These are phyloP conservation scores for Mormyrus lacerda DNA, from an alignment of 2,113 vertebrate genomes.

Conservation along the genomic window DNA sequence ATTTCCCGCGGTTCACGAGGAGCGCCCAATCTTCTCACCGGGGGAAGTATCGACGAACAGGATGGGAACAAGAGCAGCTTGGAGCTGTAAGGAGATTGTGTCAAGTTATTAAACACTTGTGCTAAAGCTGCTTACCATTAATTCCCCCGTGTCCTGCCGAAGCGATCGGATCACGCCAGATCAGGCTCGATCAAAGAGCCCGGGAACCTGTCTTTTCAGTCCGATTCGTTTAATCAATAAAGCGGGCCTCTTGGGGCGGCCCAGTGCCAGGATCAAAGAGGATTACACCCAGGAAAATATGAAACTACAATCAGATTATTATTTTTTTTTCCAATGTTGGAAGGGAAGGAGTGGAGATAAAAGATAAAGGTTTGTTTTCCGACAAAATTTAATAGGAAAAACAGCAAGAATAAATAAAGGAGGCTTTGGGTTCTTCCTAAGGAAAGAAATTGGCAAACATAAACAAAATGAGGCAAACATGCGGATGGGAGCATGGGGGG, in stretches of 20 bases:
- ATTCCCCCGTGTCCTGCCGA: slow-evolving; percentile 75
- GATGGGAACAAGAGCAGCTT: slow-evolving; percentile 72
- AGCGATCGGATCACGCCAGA: slow-evolving; percentile 80
- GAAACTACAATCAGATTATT: slow-evolving; percentile 48
- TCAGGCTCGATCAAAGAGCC: slow-evolving; percentile 79
- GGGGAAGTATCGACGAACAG: slow-evolving; percentile 55
- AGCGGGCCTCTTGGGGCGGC: slow-evolving; percentile 51
- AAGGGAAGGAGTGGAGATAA: not conserved
- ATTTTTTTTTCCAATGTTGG: slow-evolving; percentile 29
- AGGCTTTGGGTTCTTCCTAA: not conserved
- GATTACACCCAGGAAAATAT: slow-evolving; percentile 38
- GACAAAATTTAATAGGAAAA: slow-evolving; percentile 13
- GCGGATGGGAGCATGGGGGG: not conserved
- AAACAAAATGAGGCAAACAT: slow-evolving; percentile 5
- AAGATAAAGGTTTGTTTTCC: slow-evolving; percentile 21
- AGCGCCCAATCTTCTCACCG: slow-evolving; percentile 69
- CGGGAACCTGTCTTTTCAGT: slow-evolving; percentile 69
- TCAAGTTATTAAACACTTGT: slow-evolving; percentile 88
- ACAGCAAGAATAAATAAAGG: slow-evolving; percentile 14
- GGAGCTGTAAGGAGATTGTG: slow-evolving; percentile 81
- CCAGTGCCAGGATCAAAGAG: slow-evolving; percentile 45
- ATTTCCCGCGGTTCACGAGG: slow-evolving; percentile 66
- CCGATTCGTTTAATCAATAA: slow-evolving; percentile 87
- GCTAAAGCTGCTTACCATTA: slow-evolving; percentile 86
- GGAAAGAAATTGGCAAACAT: slow-evolving; percentile 11